These are phyloP conservation scores for Rhyacophila evoluta DNA, from an alignment of 2,888 invertebrate species.

Conservation along the genomic window DNA sequence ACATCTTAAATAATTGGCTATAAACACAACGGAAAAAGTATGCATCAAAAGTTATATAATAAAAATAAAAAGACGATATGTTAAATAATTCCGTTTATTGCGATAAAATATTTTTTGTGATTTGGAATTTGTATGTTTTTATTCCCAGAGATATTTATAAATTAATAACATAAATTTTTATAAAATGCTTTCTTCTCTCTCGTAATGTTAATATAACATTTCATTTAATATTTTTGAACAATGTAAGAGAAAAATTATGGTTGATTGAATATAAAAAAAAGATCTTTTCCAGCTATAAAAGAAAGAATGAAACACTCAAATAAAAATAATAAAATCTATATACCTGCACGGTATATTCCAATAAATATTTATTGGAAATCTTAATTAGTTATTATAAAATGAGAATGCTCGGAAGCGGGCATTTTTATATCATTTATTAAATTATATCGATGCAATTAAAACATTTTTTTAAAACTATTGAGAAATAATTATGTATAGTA, in stretches of 20 bases:
- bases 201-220: constrained; percentile 19
- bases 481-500: constrained; percentile 38
- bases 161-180: neutral
- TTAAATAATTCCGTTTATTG: constrained; percentile 3
- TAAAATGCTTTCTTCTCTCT: neutral
- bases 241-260: too few relatives aligned
- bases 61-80: neutral
- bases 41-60: too few relatives aligned
- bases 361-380: constrained; percentile 29
- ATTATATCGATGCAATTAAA: constrained; percentile 39
- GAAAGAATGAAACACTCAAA: constrained; percentile 26
- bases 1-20: neutral
- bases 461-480: constrained; percentile 39
- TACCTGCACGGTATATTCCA: neutral
- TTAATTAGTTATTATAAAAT: constrained; percentile 44
- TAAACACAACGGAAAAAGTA: too few relatives aligned
- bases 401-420: constrained; percentile 44
- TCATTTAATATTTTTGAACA: neutral
- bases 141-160: neutral
- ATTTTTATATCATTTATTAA: constrained; percentile 36
- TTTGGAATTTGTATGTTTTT: constrained; percentile 14
- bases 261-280: constrained; percentile 29
- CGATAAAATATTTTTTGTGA: constrained; percentile 18
- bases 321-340: constrained; percentile 1
- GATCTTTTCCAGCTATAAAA: constrained; percentile 39